Percentiles rank a stretch among this genome's conserved stretches.
These are phyloP conservation scores for Drosophila demipolita DNA, from an alignment of 2,888 invertebrate species.

Conservation along the genomic window DNA sequence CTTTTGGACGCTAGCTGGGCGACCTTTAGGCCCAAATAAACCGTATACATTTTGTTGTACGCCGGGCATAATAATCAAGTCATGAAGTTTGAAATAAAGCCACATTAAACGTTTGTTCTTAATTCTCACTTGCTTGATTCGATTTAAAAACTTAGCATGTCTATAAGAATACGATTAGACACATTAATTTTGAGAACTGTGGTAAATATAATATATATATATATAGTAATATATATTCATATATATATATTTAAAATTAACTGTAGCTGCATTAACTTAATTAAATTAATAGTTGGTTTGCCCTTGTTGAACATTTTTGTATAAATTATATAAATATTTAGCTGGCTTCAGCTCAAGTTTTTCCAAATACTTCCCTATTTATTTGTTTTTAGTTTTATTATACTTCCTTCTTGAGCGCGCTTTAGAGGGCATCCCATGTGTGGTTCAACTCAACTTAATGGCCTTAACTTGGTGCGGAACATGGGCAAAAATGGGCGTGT, in stretches of 20 bases:
- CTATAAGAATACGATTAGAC: slow-evolving; percentile 23
- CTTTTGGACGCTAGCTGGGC: slow-evolving; percentile 37
- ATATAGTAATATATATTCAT: no score
- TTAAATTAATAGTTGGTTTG: not conserved
- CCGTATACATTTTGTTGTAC: slow-evolving; percentile 5
- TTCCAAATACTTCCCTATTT: not conserved
- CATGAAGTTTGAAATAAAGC: slow-evolving; percentile 48
- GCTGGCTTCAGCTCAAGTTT: not conserved
- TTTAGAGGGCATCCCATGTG: not conserved
- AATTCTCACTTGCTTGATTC: slow-evolving; percentile 57
- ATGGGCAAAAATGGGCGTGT: slow-evolving; percentile 30
- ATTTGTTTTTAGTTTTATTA: not conserved
- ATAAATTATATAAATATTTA: not conserved
- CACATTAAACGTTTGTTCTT: slow-evolving; percentile 43
- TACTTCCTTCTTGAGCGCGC: not conserved
- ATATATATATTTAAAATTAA: not conserved
- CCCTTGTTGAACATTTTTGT: not conserved
- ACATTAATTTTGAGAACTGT: not conserved
- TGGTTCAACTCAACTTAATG: not conserved
- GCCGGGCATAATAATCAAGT: slow-evolving; percentile 52
- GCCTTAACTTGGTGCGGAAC: not conserved
- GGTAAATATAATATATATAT: not conserved
- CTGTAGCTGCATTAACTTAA: not conserved
- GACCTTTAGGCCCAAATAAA: slow-evolving; percentile 45
- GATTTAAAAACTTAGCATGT: slow-evolving; percentile 37